Base-by-base conservation (phyloP, 2,113 vertebrate species). In the Lathamus discolor region DNA sequence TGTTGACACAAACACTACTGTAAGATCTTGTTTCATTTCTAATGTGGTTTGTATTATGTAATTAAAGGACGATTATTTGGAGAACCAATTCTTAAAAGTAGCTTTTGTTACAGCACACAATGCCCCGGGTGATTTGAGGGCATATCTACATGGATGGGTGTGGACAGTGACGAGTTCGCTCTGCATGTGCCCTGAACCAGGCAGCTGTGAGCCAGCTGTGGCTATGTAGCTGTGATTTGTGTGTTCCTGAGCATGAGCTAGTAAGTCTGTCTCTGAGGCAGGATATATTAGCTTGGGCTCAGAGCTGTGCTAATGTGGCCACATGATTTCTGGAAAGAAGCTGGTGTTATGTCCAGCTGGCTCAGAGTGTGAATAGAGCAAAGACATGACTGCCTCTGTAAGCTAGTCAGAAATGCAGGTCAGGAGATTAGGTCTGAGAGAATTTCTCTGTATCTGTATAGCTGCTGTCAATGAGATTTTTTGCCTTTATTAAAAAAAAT, bases 271-370 rank as follows among this genome's bases (percentile, higher is more conserved):
- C 74, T 85, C 68, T 1, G 7, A 90, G 73, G 83, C 49, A 57
- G 31, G 31, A 9, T 29, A 1, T 28, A 28, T 74, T 27, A 83
- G 31, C 46, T 33, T 52, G 86, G 68, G 91, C 83, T 88, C 83
- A 83, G 37, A 85, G 49, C 55, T 67, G 23, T n/a, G 73, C 80
- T 86, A 41, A 37, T 70, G 61, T 59, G 80, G 68, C 86, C 67
- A 78, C 88, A 72, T 48, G 83, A 70, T 74, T 90, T 90, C 94
- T 93, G 88, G 86, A 81, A 94, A 94, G 88, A 74, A 49, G 77
- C 51, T 55, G 46, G 25, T 81, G 41, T 70, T 70, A 13, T 0
- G 11, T 81, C 64, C 95, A 95, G 68, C 80, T 92, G 88, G 86
- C 95, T 92, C 68, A 68, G 74, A 84, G 77, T 3, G 1, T 3